phyloP scores from a whole-genome alignment of 2,113 vertebrate species.

The Phoenicopterus ruber region DNA sequence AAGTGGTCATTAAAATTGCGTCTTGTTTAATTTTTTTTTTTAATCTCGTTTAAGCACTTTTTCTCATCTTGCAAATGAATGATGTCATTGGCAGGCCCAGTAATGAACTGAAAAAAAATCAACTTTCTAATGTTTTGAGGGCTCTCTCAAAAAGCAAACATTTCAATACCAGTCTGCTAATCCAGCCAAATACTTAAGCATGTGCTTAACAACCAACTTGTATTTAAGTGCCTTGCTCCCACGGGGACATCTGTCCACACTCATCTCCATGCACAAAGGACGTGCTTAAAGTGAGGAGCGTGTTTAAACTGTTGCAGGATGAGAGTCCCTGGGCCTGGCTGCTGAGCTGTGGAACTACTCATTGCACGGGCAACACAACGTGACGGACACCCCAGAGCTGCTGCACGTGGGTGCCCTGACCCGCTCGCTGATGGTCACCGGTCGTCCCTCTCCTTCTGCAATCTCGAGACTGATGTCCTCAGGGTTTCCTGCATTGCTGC shows the following conservation, averaged over 20 bases:
- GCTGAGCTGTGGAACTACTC: background rate
- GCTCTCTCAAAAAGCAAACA: constrained; percentile 63
- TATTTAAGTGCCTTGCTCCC: background rate
- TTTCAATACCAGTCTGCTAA: constrained; percentile 50
- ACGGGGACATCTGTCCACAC: background rate
- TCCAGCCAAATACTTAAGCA: constrained; percentile 14
- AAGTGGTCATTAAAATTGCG: constrained; percentile 78
- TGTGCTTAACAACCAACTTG: constrained; percentile 1
- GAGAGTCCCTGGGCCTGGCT: background rate
- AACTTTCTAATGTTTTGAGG: constrained; percentile 53
- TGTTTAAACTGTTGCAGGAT: background rate
- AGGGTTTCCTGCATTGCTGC: background rate
- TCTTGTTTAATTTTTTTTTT: constrained; percentile 77
- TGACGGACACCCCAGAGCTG: background rate
- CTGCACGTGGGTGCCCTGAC: background rate
- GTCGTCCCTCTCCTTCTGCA: background rate
- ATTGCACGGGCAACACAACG: accelerated
- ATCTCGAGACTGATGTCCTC: background rate
- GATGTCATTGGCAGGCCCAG: constrained; percentile 74
- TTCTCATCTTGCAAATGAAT: constrained; percentile 75
- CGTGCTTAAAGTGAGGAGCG: background rate
- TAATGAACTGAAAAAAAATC: constrained; percentile 67
- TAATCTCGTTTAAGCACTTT: constrained; percentile 72
- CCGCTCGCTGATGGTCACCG: accelerated
- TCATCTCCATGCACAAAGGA: background rate